These are phyloP conservation scores for Sebastes jordani DNA, from an alignment of 2,797 vertebrate species.

Conservation along the genomic window DNA sequence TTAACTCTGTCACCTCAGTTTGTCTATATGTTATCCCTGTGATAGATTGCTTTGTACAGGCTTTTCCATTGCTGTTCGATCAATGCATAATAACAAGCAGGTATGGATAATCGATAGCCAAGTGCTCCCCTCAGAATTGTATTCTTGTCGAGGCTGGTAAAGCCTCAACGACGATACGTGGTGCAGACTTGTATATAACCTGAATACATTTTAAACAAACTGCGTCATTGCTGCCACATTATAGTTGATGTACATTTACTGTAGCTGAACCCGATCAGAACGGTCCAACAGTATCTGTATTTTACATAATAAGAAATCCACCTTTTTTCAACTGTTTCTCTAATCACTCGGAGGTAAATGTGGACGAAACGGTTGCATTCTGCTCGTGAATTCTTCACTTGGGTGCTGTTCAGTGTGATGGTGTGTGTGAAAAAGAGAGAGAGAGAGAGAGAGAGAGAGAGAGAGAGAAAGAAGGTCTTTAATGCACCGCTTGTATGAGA, in stretches of 20 bases:
- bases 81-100: constrained; percentile 16
- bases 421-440: neutral
- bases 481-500: constrained; percentile 14
- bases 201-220: constrained; percentile 2
- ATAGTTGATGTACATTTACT: neutral
- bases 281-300: neutral
- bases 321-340: constrained; percentile 17
- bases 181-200: neutral
- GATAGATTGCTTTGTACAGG: neutral
- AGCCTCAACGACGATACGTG: neutral
- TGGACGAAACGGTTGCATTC: constrained; percentile 41
- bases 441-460: neutral
- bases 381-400: constrained; percentile 6
- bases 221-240: constrained; percentile 2
- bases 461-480: neutral
- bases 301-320: constrained; percentile 10
- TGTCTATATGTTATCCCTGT: neutral
- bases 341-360: constrained; percentile 44
- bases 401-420: constrained; percentile 11
- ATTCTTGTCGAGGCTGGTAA: constrained; percentile 9
- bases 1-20: neutral
- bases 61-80: constrained; percentile 4
- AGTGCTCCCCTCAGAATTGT: neutral
- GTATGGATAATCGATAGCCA: constrained; percentile 3
- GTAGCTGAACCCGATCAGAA: neutral